Conservation (phyloP, 2,888 invertebrate species). For the Dicroscelio sp. region DNA sequence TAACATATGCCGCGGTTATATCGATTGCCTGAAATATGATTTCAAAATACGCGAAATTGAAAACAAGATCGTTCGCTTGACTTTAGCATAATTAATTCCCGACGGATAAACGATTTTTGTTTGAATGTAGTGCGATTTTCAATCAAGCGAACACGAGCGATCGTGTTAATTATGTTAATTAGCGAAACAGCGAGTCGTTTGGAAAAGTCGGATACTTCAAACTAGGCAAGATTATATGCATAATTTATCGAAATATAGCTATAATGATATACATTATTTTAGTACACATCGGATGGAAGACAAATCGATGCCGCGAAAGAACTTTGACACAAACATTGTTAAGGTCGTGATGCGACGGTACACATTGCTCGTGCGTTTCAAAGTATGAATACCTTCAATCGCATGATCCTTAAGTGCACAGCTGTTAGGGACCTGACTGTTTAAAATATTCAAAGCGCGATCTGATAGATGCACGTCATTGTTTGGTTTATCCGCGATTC, state of each 20-base stretch:
- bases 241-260: neutral
- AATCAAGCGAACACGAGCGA: neutral
- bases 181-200: neutral
- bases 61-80: too few relatives aligned
- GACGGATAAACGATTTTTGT: neutral
- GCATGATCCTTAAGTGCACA: neutral
- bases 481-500: neutral
- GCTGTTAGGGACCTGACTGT: neutral
- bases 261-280: neutral
- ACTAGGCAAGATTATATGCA: conserved; percentile 10
- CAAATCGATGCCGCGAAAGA: conserved; percentile 29
- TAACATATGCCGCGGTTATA: neutral
- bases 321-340: conserved; percentile 17
- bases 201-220: neutral
- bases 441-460: neutral
- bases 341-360: neutral
- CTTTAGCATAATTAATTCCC: too few relatives aligned
- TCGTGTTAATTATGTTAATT: neutral
- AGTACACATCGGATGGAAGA: neutral
- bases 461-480: neutral
- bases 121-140: neutral
- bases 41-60: neutral
- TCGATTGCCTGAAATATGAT: neutral
- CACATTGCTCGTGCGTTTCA: neutral
- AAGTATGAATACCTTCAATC: neutral